phyloP scores from a whole-genome alignment of 92 coral and sea anemone genomes.

The Pocillopora grandis region DNA sequence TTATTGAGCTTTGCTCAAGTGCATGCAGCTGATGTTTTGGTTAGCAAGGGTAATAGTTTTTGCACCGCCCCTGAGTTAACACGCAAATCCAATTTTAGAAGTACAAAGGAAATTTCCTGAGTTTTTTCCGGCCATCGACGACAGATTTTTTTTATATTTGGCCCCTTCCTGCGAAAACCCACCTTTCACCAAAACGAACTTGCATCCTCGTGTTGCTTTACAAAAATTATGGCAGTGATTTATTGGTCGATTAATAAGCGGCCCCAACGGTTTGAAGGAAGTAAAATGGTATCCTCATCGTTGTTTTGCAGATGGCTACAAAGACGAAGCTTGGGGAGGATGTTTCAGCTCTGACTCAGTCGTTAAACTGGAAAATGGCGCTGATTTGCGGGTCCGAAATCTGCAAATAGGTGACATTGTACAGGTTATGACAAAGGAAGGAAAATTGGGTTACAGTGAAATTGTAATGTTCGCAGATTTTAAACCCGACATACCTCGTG shows the following conservation, averaged over 20 bases:
- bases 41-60: constrained; percentile 31
- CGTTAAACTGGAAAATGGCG: constrained; percentile 72
- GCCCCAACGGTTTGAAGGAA: constrained; percentile 20
- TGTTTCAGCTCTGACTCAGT: constrained; percentile 82
- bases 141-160: constrained; percentile 41
- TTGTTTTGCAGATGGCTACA: constrained; percentile 52
- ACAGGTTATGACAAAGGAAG: constrained; percentile 68
- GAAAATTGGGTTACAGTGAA: constrained; percentile 76
- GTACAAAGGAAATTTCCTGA: constrained; percentile 27
- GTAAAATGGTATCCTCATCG: constrained; percentile 31
- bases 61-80: constrained; percentile 39
- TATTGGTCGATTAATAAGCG: constrained; percentile 61
- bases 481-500: constrained; percentile 65
- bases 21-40: constrained; percentile 25
- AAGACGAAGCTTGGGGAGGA: constrained; percentile 41
- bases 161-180: constrained; percentile 67
- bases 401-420: constrained; percentile 83
- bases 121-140: constrained; percentile 40
- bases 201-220: constrained; percentile 38
- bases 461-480: constrained; percentile 87
- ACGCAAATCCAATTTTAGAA: constrained; percentile 52
- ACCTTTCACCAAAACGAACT: constrained; percentile 65
- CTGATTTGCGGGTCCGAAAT: constrained; percentile 54
- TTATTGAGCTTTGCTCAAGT: neutral
- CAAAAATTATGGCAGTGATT: constrained; percentile 52